Conservation (phyloP, 2,113 vertebrate genomes). For the Lophura nycthemera region DNA sequence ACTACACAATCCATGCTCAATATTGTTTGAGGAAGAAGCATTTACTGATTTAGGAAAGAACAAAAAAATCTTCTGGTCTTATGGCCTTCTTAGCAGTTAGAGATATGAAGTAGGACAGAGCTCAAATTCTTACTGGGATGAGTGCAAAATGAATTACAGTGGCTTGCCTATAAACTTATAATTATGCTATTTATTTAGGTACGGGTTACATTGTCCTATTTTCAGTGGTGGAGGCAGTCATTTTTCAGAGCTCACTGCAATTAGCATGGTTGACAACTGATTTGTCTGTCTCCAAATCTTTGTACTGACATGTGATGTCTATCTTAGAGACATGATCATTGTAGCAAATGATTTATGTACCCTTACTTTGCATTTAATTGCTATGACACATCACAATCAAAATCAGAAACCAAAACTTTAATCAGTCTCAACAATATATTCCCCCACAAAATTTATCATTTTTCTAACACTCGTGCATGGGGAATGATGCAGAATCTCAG, state of each 20-base stretch:
- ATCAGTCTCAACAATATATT: not conserved
- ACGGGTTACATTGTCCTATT: not conserved
- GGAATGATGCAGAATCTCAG: not conserved
- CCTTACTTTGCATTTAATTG: constrained; percentile 54
- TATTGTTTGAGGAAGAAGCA: not conserved
- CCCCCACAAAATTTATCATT: not conserved
- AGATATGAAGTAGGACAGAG: not conserved
- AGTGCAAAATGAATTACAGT: not conserved
- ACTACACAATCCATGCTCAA: not conserved
- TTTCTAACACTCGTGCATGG: not conserved
- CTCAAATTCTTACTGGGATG: not conserved
- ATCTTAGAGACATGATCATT: not conserved
- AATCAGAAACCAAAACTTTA: constrained; percentile 38
- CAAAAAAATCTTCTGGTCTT: not conserved
- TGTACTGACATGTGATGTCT: constrained; percentile 11
- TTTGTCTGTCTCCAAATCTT: constrained; percentile 1
- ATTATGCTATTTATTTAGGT: not conserved
- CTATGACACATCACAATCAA: constrained; percentile 37
- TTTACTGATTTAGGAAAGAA: not conserved
- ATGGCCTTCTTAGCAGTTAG: not conserved
- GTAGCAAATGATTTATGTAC: constrained; percentile 20
- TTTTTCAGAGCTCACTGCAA: not conserved
- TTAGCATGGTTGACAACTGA: not conserved
- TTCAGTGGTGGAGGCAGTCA: not conserved
- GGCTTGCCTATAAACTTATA: not conserved